phyloP scores from a whole-genome alignment of 2,797 vertebrate genomes.

The Serranus cabrilla region DNA sequence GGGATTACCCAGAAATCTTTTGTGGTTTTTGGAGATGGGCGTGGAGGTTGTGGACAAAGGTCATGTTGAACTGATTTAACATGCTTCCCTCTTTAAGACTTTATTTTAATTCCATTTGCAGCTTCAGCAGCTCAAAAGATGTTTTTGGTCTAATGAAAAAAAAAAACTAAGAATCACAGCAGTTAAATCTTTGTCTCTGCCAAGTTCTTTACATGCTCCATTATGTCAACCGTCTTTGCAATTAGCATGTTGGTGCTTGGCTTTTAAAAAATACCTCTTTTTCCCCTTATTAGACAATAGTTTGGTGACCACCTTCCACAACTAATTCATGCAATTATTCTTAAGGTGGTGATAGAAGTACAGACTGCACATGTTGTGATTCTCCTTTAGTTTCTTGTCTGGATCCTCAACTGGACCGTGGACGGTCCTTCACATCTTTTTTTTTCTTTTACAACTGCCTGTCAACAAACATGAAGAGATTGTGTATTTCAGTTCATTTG shows the following conservation, averaged over 20 bases:
- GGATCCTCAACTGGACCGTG: background rate
- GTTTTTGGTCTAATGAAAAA: slow-evolving; percentile 13
- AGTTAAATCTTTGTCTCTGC: background rate
- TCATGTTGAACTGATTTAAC: slow-evolving; percentile 55
- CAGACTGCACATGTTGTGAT: slow-evolving; percentile 10
- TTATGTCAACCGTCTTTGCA: background rate
- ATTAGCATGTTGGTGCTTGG: slow-evolving; percentile 17
- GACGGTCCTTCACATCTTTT: background rate
- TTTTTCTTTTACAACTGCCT: slow-evolving; percentile 39
- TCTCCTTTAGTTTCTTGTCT: slow-evolving; percentile 16
- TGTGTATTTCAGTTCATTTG: slow-evolving; percentile 74
- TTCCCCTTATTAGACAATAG: slow-evolving; percentile 1
- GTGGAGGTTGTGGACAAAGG: slow-evolving; percentile 36
- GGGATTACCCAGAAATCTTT: slow-evolving; percentile 67
- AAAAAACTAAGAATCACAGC: background rate
- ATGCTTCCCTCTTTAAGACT: slow-evolving; percentile 33
- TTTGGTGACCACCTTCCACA: slow-evolving; percentile 9
- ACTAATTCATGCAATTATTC: slow-evolving; percentile 7
- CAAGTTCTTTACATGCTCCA: background rate
- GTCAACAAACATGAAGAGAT: slow-evolving; percentile 49
- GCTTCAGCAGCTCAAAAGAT: background rate
- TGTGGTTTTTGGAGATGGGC: slow-evolving; percentile 50
- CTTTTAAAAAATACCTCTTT: slow-evolving; percentile 15
- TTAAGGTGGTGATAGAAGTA: slow-evolving; percentile 11
- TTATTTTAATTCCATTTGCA: slow-evolving; percentile 23